Conservation (phyloP, 2,888 invertebrate species). For the Drosophila quinaria region DNA sequence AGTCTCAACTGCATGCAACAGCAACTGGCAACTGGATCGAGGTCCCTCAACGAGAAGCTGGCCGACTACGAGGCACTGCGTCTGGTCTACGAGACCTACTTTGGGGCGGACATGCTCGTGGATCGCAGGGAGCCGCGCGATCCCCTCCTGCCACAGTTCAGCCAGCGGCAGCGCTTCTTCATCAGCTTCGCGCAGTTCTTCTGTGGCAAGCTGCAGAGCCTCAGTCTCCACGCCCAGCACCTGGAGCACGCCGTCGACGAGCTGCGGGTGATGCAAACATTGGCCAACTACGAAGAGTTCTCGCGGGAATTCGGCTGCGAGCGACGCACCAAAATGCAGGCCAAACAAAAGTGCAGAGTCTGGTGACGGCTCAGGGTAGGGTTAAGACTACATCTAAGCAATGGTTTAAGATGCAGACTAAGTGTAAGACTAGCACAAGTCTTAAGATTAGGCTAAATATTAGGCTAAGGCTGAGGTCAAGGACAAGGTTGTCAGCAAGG, state of each 20-base stretch:
- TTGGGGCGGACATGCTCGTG: slow-evolving; percentile 52
- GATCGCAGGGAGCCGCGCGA: slow-evolving; percentile 57
- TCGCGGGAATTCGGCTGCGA: slow-evolving; percentile 79
- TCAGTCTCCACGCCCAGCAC: slow-evolving; percentile 56
- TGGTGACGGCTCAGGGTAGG: slow-evolving; percentile 22
- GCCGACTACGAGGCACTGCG: slow-evolving; percentile 84
- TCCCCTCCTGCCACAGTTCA: slow-evolving; percentile 71
- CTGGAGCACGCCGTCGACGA: slow-evolving; percentile 82
- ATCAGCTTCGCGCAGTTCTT: slow-evolving; percentile 83
- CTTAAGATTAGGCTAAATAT: no score
- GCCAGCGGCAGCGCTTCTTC: slow-evolving; percentile 80
- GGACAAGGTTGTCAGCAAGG: background rate
- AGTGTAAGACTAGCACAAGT: background rate
- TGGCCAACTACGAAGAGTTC: slow-evolving; percentile 83
- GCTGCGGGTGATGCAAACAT: slow-evolving; percentile 79
- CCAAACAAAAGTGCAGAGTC: slow-evolving; percentile 75
- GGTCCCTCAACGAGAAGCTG: slow-evolving; percentile 81
- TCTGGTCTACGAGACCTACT: slow-evolving; percentile 78
- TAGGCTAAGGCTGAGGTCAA: background rate
- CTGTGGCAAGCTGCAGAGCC: slow-evolving; percentile 77
- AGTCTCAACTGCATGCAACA: slow-evolving; percentile 80
- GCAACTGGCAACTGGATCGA: slow-evolving; percentile 75
- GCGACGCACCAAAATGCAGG: slow-evolving; percentile 80
- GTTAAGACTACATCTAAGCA: background rate
- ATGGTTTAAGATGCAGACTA: background rate